phyloP scores from a whole-genome alignment of 2,888 invertebrate species.

The Thera britannica region DNA sequence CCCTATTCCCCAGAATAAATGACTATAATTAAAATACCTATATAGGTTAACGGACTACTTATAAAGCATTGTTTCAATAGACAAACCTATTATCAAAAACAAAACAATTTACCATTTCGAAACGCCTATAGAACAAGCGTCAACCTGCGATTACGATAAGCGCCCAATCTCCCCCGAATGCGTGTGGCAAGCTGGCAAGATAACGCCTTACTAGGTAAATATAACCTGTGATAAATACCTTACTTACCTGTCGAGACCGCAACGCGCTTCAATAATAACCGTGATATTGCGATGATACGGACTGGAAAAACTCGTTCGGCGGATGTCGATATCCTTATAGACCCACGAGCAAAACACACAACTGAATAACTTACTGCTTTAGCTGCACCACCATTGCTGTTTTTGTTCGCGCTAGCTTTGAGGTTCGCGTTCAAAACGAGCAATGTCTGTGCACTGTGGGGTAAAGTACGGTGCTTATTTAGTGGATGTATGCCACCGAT shows the following conservation, averaged over 20 bases:
- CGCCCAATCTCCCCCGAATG: constrained; percentile 61
- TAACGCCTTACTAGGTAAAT: constrained; percentile 69
- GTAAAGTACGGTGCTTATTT: constrained; percentile 51
- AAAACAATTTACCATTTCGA: constrained; percentile 26
- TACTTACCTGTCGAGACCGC: constrained; percentile 82
- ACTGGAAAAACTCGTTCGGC: constrained; percentile 84
- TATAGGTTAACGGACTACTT: background rate
- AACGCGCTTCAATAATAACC: constrained; percentile 83
- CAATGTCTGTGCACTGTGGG: constrained; percentile 50
- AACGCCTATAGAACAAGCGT: constrained; percentile 32
- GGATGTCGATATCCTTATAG: constrained; percentile 83
- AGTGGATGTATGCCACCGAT: constrained; percentile 53
- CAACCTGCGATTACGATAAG: constrained; percentile 47
- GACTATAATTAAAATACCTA: background rate
- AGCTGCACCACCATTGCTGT: constrained; percentile 51
- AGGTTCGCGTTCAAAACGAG: constrained; percentile 30
- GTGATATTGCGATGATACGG: constrained; percentile 84
- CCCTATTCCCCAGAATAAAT: background rate
- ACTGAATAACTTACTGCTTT: constrained; percentile 34
- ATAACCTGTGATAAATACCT: constrained; percentile 79
- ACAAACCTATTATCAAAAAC: constrained; percentile 18
- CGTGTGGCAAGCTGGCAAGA: constrained; percentile 53
- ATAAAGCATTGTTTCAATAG: background rate
- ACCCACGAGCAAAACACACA: constrained; percentile 58
- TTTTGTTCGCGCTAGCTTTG: background rate